Evolutionary conservation across 2,797 vertebrate species (phyloP).

Genomic region (Petrocephalus sullivani): DNA sequence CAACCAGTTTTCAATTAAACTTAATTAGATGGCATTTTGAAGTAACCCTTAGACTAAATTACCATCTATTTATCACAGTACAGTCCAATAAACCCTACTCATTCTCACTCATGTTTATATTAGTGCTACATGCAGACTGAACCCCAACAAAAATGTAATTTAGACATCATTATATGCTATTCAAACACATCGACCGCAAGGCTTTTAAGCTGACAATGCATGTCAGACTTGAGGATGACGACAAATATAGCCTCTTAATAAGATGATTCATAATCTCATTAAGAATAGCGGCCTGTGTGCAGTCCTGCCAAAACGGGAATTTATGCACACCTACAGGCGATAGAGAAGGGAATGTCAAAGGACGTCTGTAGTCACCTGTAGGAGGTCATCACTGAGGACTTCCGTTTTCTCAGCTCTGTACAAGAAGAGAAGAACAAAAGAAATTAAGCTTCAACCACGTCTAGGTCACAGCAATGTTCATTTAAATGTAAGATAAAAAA

Average conservation of each 20-base stretch:
- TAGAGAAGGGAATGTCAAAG: constrained; percentile 9
- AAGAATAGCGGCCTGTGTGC: background rate
- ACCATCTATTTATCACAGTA: background rate
- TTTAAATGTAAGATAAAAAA: background rate
- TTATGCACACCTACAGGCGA: background rate
- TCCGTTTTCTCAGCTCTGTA: constrained; percentile 97
- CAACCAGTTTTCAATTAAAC: background rate
- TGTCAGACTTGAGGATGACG: background rate
- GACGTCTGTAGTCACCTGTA: constrained; percentile 74
- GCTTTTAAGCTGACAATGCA: background rate
- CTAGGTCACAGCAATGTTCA: background rate
- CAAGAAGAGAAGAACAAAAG: constrained; percentile 43
- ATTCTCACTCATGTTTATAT: background rate
- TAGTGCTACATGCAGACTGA: background rate
- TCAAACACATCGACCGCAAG: background rate
- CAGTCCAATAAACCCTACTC: background rate
- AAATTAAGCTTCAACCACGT: constrained; percentile 36
- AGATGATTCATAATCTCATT: constrained; percentile 9
- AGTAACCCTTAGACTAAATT: background rate
- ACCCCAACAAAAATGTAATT: background rate
- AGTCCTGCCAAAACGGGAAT: background rate
- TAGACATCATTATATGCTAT: background rate
- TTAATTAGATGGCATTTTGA: background rate
- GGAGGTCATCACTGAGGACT: constrained; percentile 94
- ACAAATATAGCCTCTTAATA: background rate